Base-by-base conservation (phyloP, 2,113 vertebrate genomes). In the Rhinopomastus cyanomelas region DNA sequence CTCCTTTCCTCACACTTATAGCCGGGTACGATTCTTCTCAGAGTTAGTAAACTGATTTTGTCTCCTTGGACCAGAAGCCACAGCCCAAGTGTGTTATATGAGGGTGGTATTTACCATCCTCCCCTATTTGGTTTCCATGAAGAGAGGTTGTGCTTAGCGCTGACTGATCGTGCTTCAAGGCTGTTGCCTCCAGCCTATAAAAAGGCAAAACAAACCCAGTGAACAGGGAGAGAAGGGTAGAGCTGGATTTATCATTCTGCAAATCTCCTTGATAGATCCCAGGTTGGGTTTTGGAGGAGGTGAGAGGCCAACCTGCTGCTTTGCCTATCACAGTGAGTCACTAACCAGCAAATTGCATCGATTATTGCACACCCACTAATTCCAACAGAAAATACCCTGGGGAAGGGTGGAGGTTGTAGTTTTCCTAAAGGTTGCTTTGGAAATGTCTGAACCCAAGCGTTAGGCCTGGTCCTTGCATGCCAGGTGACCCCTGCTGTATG, bases 341-440 rank as follows among this genome's bases (percentile, higher is more conserved):
- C 59, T 94, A 85, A 88, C 96, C 95, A 92, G 68, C 69, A 84
- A 85, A 96, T 95, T 95, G 86, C 68, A 87, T 77, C 90, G 89
- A 91, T 93, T 94, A 91, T 95, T 96, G 76, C 79, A 92, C 69
- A 89, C 94, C 85, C 87, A 92, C 85, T 93, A 93, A 88, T 89
- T 95, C 78, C 86, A 90, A 92, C 52, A 96, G 74, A 89, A 94
- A 75, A 66, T 88, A 57, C 56, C 66, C 73, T 77, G 48, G 52
- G 64, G 65, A 42, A 79, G 85, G 73, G 62, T 82, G 52, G 59
- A 94, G 74, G 68, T 83, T 92, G 69, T 91, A 72, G 52, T 87
- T 82, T 92, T 93, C 68, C 78, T 86, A 51, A 88, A 92, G 62
- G 60, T 78, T 87, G 71, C 61, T 89, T 88, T 59, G 80, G 72